phyloP scores from a whole-genome alignment of 2,113 vertebrate species.

The Podarcis raffonei region DNA sequence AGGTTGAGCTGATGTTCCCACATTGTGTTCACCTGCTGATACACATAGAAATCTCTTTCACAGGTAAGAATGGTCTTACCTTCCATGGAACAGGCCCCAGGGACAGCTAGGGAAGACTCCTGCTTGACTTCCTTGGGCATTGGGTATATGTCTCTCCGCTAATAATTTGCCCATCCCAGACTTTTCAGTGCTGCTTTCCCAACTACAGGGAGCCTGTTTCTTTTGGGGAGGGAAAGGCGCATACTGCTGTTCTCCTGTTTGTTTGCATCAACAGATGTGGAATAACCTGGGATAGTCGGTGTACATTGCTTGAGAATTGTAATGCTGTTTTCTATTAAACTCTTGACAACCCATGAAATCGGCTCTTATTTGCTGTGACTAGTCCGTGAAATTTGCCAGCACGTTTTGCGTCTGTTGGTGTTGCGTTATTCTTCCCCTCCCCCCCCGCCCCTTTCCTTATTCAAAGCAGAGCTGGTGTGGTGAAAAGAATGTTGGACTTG shows the following conservation, averaged over 20 bases:
- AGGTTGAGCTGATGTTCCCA: no score
- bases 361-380: background rate
- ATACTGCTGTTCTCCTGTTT: background rate
- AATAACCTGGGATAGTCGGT: background rate
- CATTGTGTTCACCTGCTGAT: no score
- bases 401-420: background rate
- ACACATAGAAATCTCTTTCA: no score
- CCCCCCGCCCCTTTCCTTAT: background rate
- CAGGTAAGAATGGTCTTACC: no score
- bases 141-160: no score
- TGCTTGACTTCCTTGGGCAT: no score
- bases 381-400: constrained; percentile 33
- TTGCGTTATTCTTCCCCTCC: background rate
- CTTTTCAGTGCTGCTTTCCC: no score
- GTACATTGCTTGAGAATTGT: background rate
- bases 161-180: no score
- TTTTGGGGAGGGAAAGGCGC: background rate
- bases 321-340: background rate
- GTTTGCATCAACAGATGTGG: fast-evolving
- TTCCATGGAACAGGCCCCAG: no score
- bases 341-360: constrained; percentile 47
- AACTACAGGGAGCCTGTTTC: no score
- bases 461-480: background rate
- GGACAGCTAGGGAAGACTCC: no score
- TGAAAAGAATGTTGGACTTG: background rate